phyloP scores from a whole-genome alignment of 37 sponge, comb jelly and placozoan species.

The Dysidea cf. avara region DNA sequence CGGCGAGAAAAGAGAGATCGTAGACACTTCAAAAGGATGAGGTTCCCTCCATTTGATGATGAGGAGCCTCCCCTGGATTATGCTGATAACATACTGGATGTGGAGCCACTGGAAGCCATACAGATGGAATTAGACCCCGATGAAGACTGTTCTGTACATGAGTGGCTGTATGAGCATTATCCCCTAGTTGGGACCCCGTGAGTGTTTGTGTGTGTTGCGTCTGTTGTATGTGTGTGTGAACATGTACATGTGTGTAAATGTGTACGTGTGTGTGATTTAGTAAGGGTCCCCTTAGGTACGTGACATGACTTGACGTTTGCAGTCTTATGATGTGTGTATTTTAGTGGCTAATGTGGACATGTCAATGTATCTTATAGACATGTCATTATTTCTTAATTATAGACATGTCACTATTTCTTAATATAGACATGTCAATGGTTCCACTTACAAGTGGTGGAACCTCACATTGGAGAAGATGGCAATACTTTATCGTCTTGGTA shows the following conservation, averaged over 20 bases:
- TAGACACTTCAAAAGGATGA: constrained; percentile 98
- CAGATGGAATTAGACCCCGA: constrained; percentile 98
- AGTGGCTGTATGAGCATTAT: constrained; percentile 98
- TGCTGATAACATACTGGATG: constrained; percentile 97
- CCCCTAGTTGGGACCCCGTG: constrained; percentile 86
- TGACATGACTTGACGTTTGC: neutral
- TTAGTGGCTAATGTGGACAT: too few relatives aligned
- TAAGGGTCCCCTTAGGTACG: neutral
- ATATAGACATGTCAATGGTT: constrained; percentile 84
- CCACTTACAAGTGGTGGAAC: constrained; percentile 91
- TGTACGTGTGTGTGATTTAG: neutral
- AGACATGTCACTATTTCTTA: too few relatives aligned
- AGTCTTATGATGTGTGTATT: too few relatives aligned
- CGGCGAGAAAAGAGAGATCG: constrained; percentile 97
- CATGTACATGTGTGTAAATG: constrained; percentile 1
- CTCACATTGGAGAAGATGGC: constrained; percentile 90
- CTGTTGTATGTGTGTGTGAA: neutral
- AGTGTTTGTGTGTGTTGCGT: constrained; percentile 10
- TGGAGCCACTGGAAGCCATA: constrained; percentile 98
- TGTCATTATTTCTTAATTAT: neutral
- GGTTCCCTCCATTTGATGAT: constrained; percentile 99
- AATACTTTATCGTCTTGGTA: constrained; percentile 97
- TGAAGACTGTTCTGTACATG: constrained; percentile 86
- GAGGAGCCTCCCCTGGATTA: constrained; percentile 99
- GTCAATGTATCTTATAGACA: too few relatives aligned